Percentiles rank a stretch among this genome's conserved stretches.
phyloP scores from a whole-genome alignment of 2,113 vertebrate species.

The Lepidiolamprologus cunningtoni region DNA sequence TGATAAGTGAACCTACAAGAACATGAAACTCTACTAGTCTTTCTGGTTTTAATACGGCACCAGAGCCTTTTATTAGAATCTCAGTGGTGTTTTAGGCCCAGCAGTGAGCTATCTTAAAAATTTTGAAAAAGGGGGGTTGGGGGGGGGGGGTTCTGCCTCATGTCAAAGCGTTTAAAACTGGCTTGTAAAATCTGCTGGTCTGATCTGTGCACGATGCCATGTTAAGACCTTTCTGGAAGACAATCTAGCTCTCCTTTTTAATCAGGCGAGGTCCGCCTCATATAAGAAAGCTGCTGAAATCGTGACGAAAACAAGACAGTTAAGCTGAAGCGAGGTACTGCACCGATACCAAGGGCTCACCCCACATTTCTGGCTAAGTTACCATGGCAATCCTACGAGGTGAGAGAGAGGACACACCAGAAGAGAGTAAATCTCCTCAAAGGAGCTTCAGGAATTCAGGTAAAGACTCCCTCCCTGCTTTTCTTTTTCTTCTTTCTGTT shows the following conservation, averaged over 20 bases:
- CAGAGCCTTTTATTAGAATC: neutral
- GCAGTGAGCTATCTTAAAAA: constrained; percentile 1
- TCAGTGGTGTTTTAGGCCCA: neutral
- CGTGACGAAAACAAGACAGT: constrained; percentile 28
- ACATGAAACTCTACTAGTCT: constrained; percentile 43
- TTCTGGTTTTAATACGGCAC: constrained; percentile 10
- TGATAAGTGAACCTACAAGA: constrained; percentile 36
- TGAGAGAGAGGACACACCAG: constrained; percentile 55
- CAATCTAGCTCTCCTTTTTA: constrained; percentile 8
- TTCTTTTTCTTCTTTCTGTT: neutral
- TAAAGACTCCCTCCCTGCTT: constrained; percentile 15
- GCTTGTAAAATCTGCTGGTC: constrained; percentile 34
- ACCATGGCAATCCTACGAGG: constrained; percentile 39
- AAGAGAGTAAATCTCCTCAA: constrained; percentile 40
- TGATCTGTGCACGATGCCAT: constrained; percentile 8
- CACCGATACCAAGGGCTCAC: neutral
- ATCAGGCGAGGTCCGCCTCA: neutral
- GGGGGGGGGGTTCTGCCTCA: neutral
- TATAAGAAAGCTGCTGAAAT: neutral
- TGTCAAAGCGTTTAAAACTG: constrained; percentile 10
- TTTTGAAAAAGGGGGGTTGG: neutral
- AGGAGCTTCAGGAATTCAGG: constrained; percentile 51
- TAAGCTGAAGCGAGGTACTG: neutral
- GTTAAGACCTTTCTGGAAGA: constrained; percentile 15
- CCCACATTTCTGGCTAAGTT: constrained; percentile 25